These are phyloP conservation scores for Galagoides demidoff DNA, from an alignment of 2,797 vertebrate species.

Conservation along the genomic window DNA sequence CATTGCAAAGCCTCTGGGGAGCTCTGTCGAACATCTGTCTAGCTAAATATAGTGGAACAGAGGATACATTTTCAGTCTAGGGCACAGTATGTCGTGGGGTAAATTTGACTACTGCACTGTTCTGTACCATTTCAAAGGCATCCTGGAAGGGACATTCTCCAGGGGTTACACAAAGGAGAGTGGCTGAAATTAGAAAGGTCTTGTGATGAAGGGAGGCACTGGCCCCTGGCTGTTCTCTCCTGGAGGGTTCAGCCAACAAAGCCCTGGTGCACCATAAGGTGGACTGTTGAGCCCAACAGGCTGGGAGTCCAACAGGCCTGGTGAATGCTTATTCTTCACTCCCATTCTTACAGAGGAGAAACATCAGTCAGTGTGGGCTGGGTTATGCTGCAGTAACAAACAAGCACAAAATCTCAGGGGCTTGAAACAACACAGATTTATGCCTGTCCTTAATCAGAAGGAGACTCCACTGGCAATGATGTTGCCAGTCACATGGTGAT, in stretches of 20 bases:
- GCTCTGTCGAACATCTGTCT: neutral
- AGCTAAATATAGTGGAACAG: neutral
- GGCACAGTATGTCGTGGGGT: neutral
- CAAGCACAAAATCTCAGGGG: neutral
- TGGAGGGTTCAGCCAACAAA: neutral
- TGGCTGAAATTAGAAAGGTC: neutral
- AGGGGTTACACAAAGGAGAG: neutral
- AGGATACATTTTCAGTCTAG: neutral
- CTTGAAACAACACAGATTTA: rapidly evolving
- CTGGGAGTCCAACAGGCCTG: rapidly evolving
- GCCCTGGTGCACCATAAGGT: rapidly evolving
- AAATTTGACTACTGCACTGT: neutral
- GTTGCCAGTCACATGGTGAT: neutral
- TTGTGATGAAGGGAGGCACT: neutral
- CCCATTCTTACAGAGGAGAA: no score
- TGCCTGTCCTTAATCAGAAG: neutral
- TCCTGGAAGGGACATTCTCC: neutral
- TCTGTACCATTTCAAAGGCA: neutral
- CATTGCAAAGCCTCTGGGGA: neutral
- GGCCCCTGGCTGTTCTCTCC: neutral
- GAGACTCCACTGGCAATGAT: neutral
- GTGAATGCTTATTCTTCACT: rapidly evolving
- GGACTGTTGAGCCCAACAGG: rapidly evolving
- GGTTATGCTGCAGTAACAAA: neutral
- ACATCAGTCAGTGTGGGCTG: neutral